Base-by-base conservation (phyloP, 2,797 vertebrate genomes). In the Cyprinella venusta region DNA sequence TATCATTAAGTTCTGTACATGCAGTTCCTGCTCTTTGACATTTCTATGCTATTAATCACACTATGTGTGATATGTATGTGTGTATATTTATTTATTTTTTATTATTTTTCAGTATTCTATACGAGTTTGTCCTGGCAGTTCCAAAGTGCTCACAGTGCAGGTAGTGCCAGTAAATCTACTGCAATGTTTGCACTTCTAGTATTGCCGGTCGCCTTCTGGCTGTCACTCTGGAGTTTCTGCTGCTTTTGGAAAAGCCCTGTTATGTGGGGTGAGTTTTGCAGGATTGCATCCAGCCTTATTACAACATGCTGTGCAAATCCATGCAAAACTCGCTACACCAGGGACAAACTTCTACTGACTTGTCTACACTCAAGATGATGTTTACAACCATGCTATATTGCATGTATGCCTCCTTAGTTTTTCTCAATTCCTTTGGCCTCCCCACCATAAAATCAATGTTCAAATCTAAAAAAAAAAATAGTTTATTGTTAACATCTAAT, bases 71-170 rank as follows among this genome's bases (percentile, higher is more conserved):
- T 71, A 18, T 36, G 1, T 7, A 15, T 36, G 33, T 33, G 3
- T 33, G 30, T 50, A 1, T 54, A 7, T 67, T 18, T 19, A 2
- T 65, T 65, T 21, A 0, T 15, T n/a, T n/a, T n/a, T 33, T 13
- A 4, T 38, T 10, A 19, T 67, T 40, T 75, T 36, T 40, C 13
- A 56, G 4, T 26, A 50, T 12, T 64, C 50, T 67, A 5, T 50
- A 56, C 5, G 64, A 50, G 42, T 83, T 86, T 76, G 93, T 95
- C 95, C 92, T 89, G 88, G 96, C 94, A 93, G 96, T 96, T 93
- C 95, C 96, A 99, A 99, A 99, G 97, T 99, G 98, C 97, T 98
- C 97, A 97, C 96, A 98, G 97, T 99, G 98, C 98, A 99, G 97
- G 94, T 99, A 99, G 97, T 95, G 90, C 90, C 86, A 85, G 82